phyloP scores from a whole-genome alignment of 2,888 invertebrate genomes.

The Agrotis exclamationis region DNA sequence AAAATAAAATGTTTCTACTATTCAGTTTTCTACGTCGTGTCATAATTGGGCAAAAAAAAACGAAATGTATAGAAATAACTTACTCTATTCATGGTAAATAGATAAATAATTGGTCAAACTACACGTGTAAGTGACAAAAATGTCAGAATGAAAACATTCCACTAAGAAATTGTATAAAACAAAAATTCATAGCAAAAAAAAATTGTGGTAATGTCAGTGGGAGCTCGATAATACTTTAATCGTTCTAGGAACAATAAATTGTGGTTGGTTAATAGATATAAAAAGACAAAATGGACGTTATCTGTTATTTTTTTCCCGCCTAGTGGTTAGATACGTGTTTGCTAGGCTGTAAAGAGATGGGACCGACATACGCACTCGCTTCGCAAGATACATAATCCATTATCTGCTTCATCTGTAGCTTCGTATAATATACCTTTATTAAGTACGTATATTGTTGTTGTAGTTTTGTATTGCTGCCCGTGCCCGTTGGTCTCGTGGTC shows the following conservation, averaged over 20 bases:
- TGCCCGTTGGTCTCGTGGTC: too few species aligned
- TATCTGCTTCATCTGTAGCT: conserved; percentile 3
- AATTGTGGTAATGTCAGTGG: neutral
- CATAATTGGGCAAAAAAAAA: too few species aligned
- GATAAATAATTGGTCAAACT: too few species aligned
- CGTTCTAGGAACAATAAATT: neutral
- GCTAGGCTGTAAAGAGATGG: conserved; percentile 17
- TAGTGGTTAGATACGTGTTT: conserved; percentile 14
- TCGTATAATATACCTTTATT: neutral
- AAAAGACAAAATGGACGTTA: conserved; percentile 2
- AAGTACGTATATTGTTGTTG: neutral
- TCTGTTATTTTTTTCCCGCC: conserved; percentile 16
- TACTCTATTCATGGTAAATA: too few species aligned
- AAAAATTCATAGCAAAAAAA: too few species aligned
- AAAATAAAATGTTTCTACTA: too few species aligned
- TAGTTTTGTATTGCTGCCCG: too few species aligned
- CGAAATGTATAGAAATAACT: too few species aligned
- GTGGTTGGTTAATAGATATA: neutral
- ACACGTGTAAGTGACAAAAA: too few species aligned
- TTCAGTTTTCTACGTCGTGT: too few species aligned
- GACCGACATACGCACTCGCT: conserved; percentile 12
- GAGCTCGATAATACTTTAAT: neutral
- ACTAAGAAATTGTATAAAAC: too few species aligned
- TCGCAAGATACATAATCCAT: conserved; percentile 8
- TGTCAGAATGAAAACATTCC: too few species aligned